A percentile compares a stretch with the other conserved stretches of the same genome.
These are phyloP conservation scores for Lymantria dispar DNA, from an alignment of 2,888 invertebrate genomes.

Conservation along the genomic window DNA sequence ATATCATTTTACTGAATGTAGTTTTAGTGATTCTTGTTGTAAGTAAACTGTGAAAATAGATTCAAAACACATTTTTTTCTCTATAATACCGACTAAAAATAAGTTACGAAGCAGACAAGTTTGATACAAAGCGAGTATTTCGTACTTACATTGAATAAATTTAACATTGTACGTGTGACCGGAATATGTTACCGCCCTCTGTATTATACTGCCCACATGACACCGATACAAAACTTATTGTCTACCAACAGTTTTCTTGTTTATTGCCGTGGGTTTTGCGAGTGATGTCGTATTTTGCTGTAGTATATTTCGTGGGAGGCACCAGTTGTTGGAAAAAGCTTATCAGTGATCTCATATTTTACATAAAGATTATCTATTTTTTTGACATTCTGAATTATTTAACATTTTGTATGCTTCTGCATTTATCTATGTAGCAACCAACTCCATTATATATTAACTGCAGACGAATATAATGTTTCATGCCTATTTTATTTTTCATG, in stretches of 20 bases:
- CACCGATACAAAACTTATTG: constrained; percentile 35
- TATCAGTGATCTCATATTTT: not conserved
- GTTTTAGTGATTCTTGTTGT: too few relatives aligned
- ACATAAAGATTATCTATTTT: too few relatives aligned
- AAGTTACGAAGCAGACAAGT: constrained; percentile 33
- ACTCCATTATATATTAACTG: too few relatives aligned
- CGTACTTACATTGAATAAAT: constrained; percentile 42
- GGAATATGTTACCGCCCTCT: constrained; percentile 31
- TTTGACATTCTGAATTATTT: too few relatives aligned
- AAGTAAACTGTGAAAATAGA: too few relatives aligned
- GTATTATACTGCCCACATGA: constrained; percentile 35
- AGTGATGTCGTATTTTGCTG: constrained; percentile 17
- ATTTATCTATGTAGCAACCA: too few relatives aligned
- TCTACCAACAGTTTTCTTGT: constrained; percentile 35
- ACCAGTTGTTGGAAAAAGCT: not conserved
- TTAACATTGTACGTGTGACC: constrained; percentile 43
- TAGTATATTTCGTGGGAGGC: constrained; percentile 5
- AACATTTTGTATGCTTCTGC: too few relatives aligned
- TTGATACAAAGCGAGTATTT: constrained; percentile 47
- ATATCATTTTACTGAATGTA: too few relatives aligned
- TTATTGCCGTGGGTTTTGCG: constrained; percentile 30
- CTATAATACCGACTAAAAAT: not conserved
- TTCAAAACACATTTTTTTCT: too few relatives aligned
- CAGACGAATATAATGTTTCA: too few relatives aligned
- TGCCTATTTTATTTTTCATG: too few relatives aligned